Percentiles rank a stretch among this genome's conserved stretches.
Evolutionary conservation across 2,888 invertebrate species (phyloP).

Genomic region (Athetis lepigone): DNA sequence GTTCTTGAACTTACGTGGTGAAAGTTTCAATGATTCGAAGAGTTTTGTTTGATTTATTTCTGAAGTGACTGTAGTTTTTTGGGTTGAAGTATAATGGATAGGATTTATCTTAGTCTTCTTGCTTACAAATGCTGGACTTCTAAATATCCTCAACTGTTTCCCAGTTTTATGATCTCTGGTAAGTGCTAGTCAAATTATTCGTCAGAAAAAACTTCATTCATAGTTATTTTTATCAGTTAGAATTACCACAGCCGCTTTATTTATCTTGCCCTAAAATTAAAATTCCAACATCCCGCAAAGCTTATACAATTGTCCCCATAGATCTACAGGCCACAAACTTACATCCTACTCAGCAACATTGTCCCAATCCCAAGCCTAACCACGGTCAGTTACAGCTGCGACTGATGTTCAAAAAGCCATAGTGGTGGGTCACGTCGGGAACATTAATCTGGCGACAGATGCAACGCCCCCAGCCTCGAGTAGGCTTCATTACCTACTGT

Average conservation of each 20-base stretch:
- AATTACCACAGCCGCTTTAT: no score
- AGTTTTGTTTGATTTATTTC: constrained; percentile 35
- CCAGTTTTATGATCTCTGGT: not conserved
- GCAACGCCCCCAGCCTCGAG: constrained; percentile 52
- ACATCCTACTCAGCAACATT: constrained; percentile 2
- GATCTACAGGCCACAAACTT: not conserved
- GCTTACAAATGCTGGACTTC: no score
- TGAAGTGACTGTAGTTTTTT: constrained; percentile 4
- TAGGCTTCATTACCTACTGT: constrained; percentile 71
- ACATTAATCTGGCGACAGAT: constrained; percentile 80
- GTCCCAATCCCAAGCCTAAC: constrained; percentile 12
- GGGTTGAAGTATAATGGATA: not conserved
- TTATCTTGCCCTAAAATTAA: no score
- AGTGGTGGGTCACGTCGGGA: constrained; percentile 68
- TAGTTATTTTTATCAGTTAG: no score
- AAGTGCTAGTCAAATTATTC: no score
- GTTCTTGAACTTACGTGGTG: constrained; percentile 31
- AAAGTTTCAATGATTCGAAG: constrained; percentile 32
- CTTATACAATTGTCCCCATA: no score
- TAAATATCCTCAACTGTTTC: no score
- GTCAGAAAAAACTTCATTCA: no score
- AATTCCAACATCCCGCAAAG: no score
- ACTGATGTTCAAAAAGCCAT: constrained; percentile 66
- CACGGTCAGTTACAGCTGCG: constrained; percentile 43
- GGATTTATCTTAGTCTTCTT: not conserved